Conservation (phyloP, 1,140 invertebrate species). For the Pseudomyrmex concolor region DNA sequence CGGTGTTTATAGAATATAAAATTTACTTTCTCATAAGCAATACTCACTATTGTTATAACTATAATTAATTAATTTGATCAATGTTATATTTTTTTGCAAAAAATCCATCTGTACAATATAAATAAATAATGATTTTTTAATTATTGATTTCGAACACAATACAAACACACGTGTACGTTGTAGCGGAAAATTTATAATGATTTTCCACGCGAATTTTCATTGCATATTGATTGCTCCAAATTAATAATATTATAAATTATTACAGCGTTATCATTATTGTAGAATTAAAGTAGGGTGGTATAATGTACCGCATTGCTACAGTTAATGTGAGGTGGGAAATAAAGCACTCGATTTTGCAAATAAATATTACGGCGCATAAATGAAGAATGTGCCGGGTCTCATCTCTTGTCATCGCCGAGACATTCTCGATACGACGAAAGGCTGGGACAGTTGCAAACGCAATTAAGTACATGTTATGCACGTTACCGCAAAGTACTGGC, state of each 20-base stretch:
- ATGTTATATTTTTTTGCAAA: too few relatives aligned
- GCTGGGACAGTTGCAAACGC: conserved; percentile 52
- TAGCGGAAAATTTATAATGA: background rate
- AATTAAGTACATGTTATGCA: conserved; percentile 59
- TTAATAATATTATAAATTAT: conserved; percentile 34
- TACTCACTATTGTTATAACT: too few relatives aligned
- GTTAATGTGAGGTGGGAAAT: conserved; percentile 2
- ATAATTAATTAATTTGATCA: too few relatives aligned
- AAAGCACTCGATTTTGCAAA: conserved; percentile 34
- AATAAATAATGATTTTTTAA: background rate
- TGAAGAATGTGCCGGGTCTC: background rate
- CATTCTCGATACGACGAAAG: background rate
- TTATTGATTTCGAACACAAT: background rate
- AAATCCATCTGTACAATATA: too few relatives aligned
- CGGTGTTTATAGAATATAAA: too few relatives aligned
- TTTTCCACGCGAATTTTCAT: conserved; percentile 10
- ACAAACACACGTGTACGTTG: background rate
- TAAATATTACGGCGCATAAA: conserved; percentile 19
- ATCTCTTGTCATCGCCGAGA: background rate
- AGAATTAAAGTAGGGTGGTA: conserved; percentile 16
- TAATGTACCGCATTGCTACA: background rate
- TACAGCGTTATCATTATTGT: conserved; percentile 13
- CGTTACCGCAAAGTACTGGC: conserved; percentile 55
- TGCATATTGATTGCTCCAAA: conserved; percentile 30
- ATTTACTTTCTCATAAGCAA: too few relatives aligned